Percentiles rank a stretch among this genome's conserved stretches.
phyloP scores from a whole-genome alignment of 2,113 vertebrate species.

The Nibea albiflora region DNA sequence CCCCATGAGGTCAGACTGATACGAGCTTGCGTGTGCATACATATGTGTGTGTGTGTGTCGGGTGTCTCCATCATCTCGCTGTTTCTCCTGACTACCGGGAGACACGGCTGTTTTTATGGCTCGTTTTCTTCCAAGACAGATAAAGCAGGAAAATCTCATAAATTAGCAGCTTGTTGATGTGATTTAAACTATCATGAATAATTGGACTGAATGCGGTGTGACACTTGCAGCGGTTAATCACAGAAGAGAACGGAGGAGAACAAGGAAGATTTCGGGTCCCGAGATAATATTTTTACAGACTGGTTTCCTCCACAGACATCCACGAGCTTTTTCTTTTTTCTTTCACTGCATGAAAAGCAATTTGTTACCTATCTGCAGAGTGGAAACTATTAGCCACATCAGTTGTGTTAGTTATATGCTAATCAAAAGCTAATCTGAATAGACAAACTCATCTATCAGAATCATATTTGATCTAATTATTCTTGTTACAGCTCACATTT shows the following conservation, averaged over 20 bases:
- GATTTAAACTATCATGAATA: constrained; percentile 8
- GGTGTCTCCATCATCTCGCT: constrained; percentile 6
- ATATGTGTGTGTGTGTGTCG: constrained; percentile 12
- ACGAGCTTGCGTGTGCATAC: not conserved
- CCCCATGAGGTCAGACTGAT: constrained; percentile 67
- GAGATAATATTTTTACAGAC: constrained; percentile 18
- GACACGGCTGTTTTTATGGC: not conserved
- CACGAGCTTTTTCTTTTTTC: not conserved
- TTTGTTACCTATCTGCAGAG: not conserved
- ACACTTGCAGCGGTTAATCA: constrained; percentile 7
- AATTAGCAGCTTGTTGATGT: constrained; percentile 2
- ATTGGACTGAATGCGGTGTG: not conserved
- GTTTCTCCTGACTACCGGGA: constrained; percentile 13
- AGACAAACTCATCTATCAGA: constrained; percentile 1
- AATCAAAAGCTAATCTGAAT: constrained; percentile 3
- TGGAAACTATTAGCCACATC: not conserved
- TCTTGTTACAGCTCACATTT: constrained; percentile 16
- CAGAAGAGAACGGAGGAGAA: not conserved
- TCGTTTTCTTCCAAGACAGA: not conserved
- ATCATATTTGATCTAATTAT: not conserved
- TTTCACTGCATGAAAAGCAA: not conserved
- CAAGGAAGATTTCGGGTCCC: not conserved
- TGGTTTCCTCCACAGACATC: constrained; percentile 14
- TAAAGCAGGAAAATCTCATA: not conserved
- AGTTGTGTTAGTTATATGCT: not conserved